These are phyloP conservation scores for Tapirus indicus DNA, from an alignment of 2,797 vertebrate species.

Conservation along the genomic window DNA sequence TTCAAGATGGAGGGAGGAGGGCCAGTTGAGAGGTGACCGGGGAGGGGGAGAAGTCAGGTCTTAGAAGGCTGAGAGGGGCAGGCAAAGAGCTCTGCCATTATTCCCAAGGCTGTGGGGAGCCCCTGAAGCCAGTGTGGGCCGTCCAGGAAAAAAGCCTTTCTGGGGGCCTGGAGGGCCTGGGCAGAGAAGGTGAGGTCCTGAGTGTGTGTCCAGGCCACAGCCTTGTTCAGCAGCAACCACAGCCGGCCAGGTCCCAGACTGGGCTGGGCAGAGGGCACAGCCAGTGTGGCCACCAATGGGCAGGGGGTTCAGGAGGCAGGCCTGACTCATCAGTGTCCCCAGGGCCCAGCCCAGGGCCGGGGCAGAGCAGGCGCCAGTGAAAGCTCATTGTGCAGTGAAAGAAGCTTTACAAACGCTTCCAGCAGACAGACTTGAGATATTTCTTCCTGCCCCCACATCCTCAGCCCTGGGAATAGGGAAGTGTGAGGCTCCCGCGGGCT, in stretches of 20 bases:
- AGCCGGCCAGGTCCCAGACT: neutral
- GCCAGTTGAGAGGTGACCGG: neutral
- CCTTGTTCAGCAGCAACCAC: slow-evolving; percentile 68
- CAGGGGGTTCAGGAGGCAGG: neutral
- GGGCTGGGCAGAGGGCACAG: neutral
- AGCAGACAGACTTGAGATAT: neutral
- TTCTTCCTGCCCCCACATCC: slow-evolving; percentile 51
- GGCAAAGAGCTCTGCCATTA: neutral
- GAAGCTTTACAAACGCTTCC: slow-evolving; percentile 57
- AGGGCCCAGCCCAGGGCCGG: neutral
- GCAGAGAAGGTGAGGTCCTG: slow-evolving; percentile 21
- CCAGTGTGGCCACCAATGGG: neutral
- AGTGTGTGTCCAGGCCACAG: slow-evolving; percentile 69
- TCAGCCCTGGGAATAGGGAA: neutral
- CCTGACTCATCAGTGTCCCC: slow-evolving; percentile 47
- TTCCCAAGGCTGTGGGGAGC: neutral
- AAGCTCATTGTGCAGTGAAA: slow-evolving; percentile 13
- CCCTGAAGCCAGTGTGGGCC: neutral
- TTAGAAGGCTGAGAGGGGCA: neutral
- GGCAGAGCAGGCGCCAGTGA: slow-evolving; percentile 36
- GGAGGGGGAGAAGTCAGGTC: neutral
- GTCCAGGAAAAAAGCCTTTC: neutral
- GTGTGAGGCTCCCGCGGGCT: neutral
- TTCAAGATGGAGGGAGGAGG: neutral
- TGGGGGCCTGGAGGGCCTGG: neutral